Percentiles rank a stretch among this genome's conserved stretches.
phyloP scores from a whole-genome alignment of 2,797 vertebrate species.

The Gambelia wislizenii region DNA sequence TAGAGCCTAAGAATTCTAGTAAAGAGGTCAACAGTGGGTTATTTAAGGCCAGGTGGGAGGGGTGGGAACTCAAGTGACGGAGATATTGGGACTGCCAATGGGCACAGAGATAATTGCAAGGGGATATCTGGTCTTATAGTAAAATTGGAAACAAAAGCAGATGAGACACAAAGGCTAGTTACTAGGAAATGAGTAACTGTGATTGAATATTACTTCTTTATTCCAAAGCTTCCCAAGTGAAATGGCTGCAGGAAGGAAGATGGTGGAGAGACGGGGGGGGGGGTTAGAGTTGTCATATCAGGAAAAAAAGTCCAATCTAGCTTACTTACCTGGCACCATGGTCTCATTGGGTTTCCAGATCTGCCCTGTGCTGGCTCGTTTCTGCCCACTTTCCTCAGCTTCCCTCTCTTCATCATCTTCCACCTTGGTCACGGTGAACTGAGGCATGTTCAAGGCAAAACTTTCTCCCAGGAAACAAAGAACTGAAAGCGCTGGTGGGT shows the following conservation, averaged over 20 bases:
- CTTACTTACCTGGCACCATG: slow-evolving; percentile 24
- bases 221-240: background rate
- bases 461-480: slow-evolving; percentile 41
- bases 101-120: too few species aligned
- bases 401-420: slow-evolving; percentile 65
- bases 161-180: background rate
- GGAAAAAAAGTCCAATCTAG: background rate
- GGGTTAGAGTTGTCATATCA: background rate
- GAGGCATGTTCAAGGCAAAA: slow-evolving; percentile 66
- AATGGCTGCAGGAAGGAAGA: background rate
- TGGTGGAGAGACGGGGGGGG: background rate
- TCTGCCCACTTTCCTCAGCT: slow-evolving; percentile 9
- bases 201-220: background rate
- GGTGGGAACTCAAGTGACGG: background rate
- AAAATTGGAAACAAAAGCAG: background rate
- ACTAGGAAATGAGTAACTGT: background rate
- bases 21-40: background rate
- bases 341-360: slow-evolving; percentile 34
- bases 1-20: background rate
- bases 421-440: slow-evolving; percentile 78
- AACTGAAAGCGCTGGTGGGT: slow-evolving; percentile 57
- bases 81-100: too few species aligned
- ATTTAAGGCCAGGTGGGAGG: background rate
- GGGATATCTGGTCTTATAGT: background rate
- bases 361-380: background rate